Evolutionary conservation across 2,888 invertebrate species (phyloP), one percentile per base, ranked within the genome.

Genomic region (Apotomis turbidana): DNA sequence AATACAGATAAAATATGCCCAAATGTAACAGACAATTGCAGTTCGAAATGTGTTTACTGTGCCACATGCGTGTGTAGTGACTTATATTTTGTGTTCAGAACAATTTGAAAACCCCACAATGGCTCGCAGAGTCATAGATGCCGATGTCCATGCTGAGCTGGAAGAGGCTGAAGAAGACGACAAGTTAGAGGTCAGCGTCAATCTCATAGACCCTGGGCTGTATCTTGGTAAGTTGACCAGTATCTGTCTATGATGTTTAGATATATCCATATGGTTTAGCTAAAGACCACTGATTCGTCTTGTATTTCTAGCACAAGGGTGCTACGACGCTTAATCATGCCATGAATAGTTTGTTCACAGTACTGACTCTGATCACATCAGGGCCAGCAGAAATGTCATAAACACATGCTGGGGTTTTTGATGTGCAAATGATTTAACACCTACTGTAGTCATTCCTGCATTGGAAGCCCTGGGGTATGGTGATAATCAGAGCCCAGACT

Each of bases 201-300:
- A 93, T 73, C 83, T 84, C 12, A 91, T 93, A 61, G 93, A 93
- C 58, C 89, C 92, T 58, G 81, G 87, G 72, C 78, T 93, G 6
- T 93, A 89, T 76, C 81, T 93, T 76, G 93, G 93, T 87, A 78
- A 60, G 64, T 51, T 4, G 12, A 12, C 6, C 8, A 52, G 0
- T 12, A n/a, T 75, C 81, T 70, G 27, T 27, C 67, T 5, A 84
- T 88, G 49, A 49, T 49, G 49, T 49, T 6, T 41, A 41, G 5
- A 41, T 44, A 10, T 49, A 9, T 49, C 49, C 9, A 8, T 49
- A 9, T 49, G 49, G 49, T 49, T 10, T 9, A 8, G 6, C 9
- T 10, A 49, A 8, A 49, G 5, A 41, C 5, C 41, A 41, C 41
- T 27, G 27, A 27, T 27, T 27, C 27, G 27, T 27, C 27, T 27